Conservation (phyloP, 2,888 invertebrate species). For the Tetrapedia diversipes region DNA sequence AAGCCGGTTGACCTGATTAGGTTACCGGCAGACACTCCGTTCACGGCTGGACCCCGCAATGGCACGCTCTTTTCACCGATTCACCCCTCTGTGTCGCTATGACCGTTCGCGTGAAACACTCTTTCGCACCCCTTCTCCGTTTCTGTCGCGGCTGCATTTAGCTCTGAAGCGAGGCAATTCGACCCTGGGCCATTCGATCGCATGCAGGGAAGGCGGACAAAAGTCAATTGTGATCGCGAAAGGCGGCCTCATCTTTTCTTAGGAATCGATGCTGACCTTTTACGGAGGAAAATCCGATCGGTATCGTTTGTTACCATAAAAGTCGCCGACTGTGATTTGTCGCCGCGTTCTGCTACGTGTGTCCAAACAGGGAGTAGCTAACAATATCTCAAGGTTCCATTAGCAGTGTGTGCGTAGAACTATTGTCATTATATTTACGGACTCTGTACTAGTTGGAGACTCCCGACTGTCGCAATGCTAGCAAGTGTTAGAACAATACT, state of each 20-base stretch:
- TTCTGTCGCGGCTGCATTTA: no score
- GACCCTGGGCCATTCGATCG: constrained; percentile 15
- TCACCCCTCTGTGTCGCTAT: not conserved
- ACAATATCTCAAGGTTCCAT: constrained; percentile 5
- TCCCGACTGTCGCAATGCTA: no score
- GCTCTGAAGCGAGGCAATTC: no score
- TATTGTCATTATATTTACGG: not conserved
- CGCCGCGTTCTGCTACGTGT: not conserved
- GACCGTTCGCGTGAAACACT: constrained; percentile 1
- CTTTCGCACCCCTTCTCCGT: not conserved
- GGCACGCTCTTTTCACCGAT: constrained; percentile 27
- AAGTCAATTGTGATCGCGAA: constrained; percentile 31
- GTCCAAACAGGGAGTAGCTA: not conserved
- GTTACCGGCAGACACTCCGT: constrained; percentile 28
- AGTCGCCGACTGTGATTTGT: constrained; percentile 20
- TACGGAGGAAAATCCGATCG: constrained; percentile 37
- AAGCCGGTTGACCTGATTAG: constrained; percentile 58
- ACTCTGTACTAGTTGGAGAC: no score
- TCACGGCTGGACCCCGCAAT: constrained; percentile 19
- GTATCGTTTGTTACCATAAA: constrained; percentile 29
- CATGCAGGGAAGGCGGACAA: not conserved
- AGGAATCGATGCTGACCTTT: constrained; percentile 27
- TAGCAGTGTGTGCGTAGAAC: not conserved
- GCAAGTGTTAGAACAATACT: no score
- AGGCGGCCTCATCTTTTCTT: constrained; percentile 27